Evolutionary conservation across 1,140 invertebrate genomes (phyloP), one percentile per base, ranked within the genome.

Genomic region (Rhopalosiphum maidis): DNA sequence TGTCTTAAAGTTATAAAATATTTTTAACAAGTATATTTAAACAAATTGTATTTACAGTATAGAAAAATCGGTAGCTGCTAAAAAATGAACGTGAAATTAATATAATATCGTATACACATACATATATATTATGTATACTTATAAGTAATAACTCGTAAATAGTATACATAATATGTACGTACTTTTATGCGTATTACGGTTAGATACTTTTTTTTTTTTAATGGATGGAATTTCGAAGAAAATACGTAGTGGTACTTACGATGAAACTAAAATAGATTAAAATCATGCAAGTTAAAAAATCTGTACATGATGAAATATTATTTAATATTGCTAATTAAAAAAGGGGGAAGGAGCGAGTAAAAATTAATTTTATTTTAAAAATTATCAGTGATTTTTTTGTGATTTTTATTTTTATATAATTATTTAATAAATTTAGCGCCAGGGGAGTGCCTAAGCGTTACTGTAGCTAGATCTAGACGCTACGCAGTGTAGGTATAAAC

Each of bases 11-110:
- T 93, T 93, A 93, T 92, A 85, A 93, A 93, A 93, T 93, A 92
- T 86, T 54, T 93, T 93, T 93, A 93, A 93, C 91, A 93, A 93
- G 91, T 93, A 86, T 92, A 48, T 93, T 93, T 85, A 93, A 93
- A 93, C 91, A 93, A 93, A 85, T 93, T 92, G 46, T 93, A 93
- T 93, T 86, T 93, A 93, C 91, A 93, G 43, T 85, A 86, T 93
- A 93, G 91, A 93, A 93, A 93, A 93, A 85, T 55, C 48, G 46
- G 48, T 93, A 85, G 91, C 30, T 41, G 86, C 91, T 93, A 93
- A 83, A 83, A 91, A 90, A 90, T 85, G 46, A 93, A 85, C 21
- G 91, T 86, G 91, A 55, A 93, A 85, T 93, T 25, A 85, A 51
- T 55, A 93, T 37, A 22, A 90, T 90, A 43, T 68, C 25, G 21